Base-by-base conservation (phyloP, 2,888 invertebrate species). In the Pteria penguin region DNA sequence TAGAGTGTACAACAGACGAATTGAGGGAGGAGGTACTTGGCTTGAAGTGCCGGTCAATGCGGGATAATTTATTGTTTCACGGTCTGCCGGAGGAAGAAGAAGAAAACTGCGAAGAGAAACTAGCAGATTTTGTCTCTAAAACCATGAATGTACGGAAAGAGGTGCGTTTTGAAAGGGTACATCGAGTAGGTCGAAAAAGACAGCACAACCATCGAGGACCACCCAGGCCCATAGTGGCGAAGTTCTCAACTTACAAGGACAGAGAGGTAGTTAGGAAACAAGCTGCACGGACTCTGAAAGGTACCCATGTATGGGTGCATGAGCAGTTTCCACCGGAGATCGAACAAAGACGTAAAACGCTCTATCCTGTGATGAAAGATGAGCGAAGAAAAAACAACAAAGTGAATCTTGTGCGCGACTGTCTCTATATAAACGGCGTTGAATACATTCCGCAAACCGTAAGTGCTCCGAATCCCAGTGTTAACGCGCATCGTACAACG, bases 311-410 rank as follows among this genome's bases (percentile, higher is more conserved):
- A 24, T 67, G 72, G 4, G 68, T 80, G 4, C 27, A 62, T 24
- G 65, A 77, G 55, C 77, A 80, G 54, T 80, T 69, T 62, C 77
- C 75, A 22, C 45, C 18, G n/a, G 75, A 77, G n/a, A n/a, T n/a
- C n/a, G n/a, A n/a, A n/a, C n/a, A n/a, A n/a, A n/a, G n/a, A n/a
- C n/a, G n/a, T n/a, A n/a, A n/a, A n/a, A n/a, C n/a, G n/a, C n/a
- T n/a, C n/a, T n/a, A n/a, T n/a, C n/a, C n/a, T n/a, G n/a, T n/a
- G n/a, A n/a, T n/a, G n/a, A n/a, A n/a, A n/a, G n/a, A n/a, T n/a
- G n/a, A n/a, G n/a, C n/a, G n/a, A 54, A 68, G 26, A n/a, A 68
- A 68, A 26, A 57, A 32, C 14, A 18, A 45, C 18, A 67, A 54
- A 22, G 55, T 65, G n/a, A 26, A 27, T n/a, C 65, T 65, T 11